A percentile compares a stretch with the other conserved stretches of the same genome.
phyloP scores from a whole-genome alignment of 2,888 invertebrate genomes.

The Scaptodrosophila latifasciaeformis region DNA sequence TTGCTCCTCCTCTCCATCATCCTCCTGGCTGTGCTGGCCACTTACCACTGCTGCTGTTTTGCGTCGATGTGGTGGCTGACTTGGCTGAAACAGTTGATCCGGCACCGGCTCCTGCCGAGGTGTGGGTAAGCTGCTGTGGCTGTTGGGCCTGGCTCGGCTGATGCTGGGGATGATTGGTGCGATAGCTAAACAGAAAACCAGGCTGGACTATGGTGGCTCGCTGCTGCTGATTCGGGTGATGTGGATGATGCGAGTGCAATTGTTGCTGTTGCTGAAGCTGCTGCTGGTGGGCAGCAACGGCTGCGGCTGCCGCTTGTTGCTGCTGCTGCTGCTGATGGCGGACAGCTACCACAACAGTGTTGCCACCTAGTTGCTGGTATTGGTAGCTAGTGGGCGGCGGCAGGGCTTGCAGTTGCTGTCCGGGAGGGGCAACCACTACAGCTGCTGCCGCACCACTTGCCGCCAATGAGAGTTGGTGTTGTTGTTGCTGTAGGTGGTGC shows the following conservation, averaged over 20 bases:
- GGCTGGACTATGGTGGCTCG: constrained; percentile 67
- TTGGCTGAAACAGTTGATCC: neutral
- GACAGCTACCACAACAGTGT: constrained; percentile 59
- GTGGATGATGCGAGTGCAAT: constrained; percentile 31
- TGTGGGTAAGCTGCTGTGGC: constrained; percentile 14
- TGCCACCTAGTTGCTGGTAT: constrained; percentile 57
- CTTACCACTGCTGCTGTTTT: constrained; percentile 63
- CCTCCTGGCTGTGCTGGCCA: too few relatives aligned
- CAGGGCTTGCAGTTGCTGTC: constrained; percentile 37
- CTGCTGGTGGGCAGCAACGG: constrained; percentile 71
- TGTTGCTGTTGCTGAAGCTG: constrained; percentile 56
- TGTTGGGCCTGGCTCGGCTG: constrained; percentile 30
- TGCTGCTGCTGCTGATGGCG: constrained; percentile 54
- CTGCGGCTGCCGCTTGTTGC: constrained; percentile 33
- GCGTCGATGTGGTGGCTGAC: constrained; percentile 37
- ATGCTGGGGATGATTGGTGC: constrained; percentile 51
- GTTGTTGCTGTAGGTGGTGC: constrained; percentile 48
- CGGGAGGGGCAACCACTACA: constrained; percentile 46
- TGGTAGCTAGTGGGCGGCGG: constrained; percentile 48
- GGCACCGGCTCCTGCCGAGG: constrained; percentile 16
- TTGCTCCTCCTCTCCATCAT: constrained; percentile 17
- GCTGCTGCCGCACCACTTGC: constrained; percentile 37
- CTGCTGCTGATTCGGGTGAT: constrained; percentile 43
- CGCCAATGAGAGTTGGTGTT: constrained; percentile 42
- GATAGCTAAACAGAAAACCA: constrained; percentile 68